Evolutionary conservation across 2,113 vertebrate genomes (phyloP), one percentile per base, ranked within the genome.

Genomic region (Circaetus gallicus): DNA sequence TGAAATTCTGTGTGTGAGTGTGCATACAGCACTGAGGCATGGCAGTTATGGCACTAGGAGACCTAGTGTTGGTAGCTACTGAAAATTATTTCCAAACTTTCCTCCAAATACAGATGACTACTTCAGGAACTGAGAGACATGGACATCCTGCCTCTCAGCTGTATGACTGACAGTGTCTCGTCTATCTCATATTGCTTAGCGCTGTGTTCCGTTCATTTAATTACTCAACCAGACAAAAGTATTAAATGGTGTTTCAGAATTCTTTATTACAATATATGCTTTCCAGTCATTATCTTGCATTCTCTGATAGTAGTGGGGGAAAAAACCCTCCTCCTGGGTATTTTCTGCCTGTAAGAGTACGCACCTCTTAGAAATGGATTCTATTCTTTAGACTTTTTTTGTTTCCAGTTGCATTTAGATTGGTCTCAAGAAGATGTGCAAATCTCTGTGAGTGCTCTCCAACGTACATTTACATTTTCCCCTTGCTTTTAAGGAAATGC

Each of bases 211-310:
- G 36, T 90, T 93, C 59, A 65, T 94, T 93, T 96, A 89, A 91
- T 86, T 93, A 86, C 52, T 93, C 82, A 63, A 71, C 24, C 79
- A 92, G 82, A 89, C 85, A 96, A 69, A 90, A 92, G 47, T 77
- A 94, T 88, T 83, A 91, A 94, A 92, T 53, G n/a, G 26, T 40
- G 34, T 71, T 95, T 95, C 86, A 65, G 58, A 82, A 76, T 69
- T 86, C 94, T 88, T 69, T 86, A 89, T 90, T 67, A 76, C 1
- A 4, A 59, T 73, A 55, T 38, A 65, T 43, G 61, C 79, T 93
- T 90, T 95, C 88, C 80, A 94, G 88, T 92, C 92, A 81, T 74
- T 91, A 79, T 79, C 4, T 5, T 36, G 45, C 31, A 3, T 67
- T 59, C 74, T 49, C 50, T 24, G 13, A 58, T 8, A 82, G n/a